A percentile compares a stretch with the other conserved stretches of the same genome.
phyloP scores from a whole-genome alignment of 2,113 vertebrate species.

The Diadophis punctatus region DNA sequence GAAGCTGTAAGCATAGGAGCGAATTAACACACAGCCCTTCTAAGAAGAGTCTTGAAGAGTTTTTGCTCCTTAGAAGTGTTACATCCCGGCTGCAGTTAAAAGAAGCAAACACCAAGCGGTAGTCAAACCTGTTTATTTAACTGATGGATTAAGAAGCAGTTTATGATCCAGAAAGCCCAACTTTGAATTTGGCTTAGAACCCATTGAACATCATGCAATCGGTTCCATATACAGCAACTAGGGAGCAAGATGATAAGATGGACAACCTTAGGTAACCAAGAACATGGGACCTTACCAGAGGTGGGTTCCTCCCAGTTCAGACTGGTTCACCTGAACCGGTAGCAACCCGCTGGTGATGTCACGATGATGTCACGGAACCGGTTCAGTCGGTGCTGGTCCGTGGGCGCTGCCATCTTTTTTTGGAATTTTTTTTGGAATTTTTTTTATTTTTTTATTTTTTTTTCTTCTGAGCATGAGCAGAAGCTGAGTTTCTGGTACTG shows the following conservation, averaged over 20 bases:
- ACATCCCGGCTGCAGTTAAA: neutral
- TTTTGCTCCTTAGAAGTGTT: slow-evolving; percentile 14
- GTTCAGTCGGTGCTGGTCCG: no score
- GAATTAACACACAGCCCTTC: neutral
- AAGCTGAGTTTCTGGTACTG: no score
- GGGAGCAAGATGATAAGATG: neutral
- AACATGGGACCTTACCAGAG: neutral
- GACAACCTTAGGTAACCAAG: neutral
- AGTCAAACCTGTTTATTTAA: neutral
- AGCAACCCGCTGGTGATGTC: no score
- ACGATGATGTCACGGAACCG: no score
- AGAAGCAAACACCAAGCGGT: neutral
- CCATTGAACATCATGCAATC: neutral
- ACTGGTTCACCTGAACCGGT: no score
- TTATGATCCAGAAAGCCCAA: neutral
- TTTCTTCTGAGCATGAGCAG: no score
- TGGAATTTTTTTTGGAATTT: no score
- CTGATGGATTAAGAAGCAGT: neutral
- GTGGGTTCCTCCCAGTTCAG: no score
- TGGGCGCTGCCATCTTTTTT: no score
- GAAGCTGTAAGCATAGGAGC: neutral
- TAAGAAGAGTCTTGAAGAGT: neutral
- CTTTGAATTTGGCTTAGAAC: neutral
- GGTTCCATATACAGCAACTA: neutral
- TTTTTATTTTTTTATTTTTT: no score